phyloP scores from a whole-genome alignment of 2,113 vertebrate genomes.

The Oncorhynchus masou region DNA sequence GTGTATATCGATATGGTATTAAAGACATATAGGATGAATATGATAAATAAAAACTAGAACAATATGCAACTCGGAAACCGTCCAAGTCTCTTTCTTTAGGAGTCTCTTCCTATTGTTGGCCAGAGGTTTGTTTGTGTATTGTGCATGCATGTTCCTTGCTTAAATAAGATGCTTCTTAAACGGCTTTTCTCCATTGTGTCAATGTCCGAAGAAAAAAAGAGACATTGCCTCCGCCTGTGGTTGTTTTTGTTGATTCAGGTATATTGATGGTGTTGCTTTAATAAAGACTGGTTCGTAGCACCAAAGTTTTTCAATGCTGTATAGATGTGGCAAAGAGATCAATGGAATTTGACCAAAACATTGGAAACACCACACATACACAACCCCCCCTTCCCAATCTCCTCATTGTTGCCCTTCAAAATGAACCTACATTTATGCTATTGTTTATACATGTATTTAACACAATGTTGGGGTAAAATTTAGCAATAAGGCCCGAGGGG shows the following conservation, averaged over 20 bases:
- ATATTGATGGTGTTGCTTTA: constrained; percentile 22
- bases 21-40: constrained; percentile 40
- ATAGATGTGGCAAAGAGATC: not conserved
- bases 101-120: constrained; percentile 4
- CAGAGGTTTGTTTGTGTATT: constrained; percentile 14
- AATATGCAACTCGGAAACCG: constrained; percentile 36
- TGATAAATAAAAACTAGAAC: constrained; percentile 38
- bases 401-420: no score
- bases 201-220: constrained; percentile 39
- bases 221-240: constrained; percentile 19
- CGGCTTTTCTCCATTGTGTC: constrained; percentile 22
- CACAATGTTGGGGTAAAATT: no score
- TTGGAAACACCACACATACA: no score
- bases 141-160: constrained; percentile 22
- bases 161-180: constrained; percentile 39
- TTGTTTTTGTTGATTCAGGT: constrained; percentile 25
- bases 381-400: no score
- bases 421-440: no score
- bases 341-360: no score
- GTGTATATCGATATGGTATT: constrained; percentile 32
- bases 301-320: constrained; percentile 33
- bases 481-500: no score
- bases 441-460: no score
- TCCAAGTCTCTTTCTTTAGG: constrained; percentile 13
- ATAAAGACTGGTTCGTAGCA: constrained; percentile 53